Evolutionary conservation across 2,113 vertebrate genomes (phyloP).

Genomic region (Mus spicilegus): DNA sequence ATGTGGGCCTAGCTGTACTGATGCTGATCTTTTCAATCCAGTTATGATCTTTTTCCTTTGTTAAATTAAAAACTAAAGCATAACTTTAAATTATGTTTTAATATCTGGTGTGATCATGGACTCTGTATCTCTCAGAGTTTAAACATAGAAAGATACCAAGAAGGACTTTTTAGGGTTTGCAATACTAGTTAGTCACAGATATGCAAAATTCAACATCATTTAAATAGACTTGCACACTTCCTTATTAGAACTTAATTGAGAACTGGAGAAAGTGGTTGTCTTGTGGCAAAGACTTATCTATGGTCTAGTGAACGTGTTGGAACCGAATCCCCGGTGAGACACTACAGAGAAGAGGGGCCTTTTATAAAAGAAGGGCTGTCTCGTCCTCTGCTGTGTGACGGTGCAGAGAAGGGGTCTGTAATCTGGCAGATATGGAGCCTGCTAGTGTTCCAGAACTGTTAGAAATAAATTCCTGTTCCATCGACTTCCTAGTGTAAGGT

Average conservation of each 20-base stretch:
- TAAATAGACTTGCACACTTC: background rate
- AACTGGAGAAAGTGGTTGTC: background rate
- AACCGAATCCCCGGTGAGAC: too few relatives aligned
- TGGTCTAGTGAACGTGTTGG: background rate
- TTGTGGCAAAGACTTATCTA: background rate
- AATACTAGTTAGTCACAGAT: constrained; percentile 14
- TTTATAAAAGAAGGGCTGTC: background rate
- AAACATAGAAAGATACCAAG: constrained; percentile 7
- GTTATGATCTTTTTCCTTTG: background rate
- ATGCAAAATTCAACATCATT: constrained; percentile 16
- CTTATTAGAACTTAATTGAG: background rate
- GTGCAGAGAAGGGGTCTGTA: background rate
- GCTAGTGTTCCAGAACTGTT: too few relatives aligned
- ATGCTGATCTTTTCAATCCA: background rate
- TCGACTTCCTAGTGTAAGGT: too few relatives aligned
- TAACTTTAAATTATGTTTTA: constrained; percentile 56
- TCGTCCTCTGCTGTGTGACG: background rate
- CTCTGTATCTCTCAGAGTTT: background rate
- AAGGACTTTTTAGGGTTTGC: constrained; percentile 27
- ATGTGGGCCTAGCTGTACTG: background rate
- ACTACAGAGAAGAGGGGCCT: background rate
- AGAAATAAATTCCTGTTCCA: too few relatives aligned
- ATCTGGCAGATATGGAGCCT: too few relatives aligned
- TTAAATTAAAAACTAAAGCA: background rate
- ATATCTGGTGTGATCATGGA: background rate